These are phyloP conservation scores for Dynastes grantii DNA, from an alignment of 2,888 invertebrate genomes.

Conservation along the genomic window DNA sequence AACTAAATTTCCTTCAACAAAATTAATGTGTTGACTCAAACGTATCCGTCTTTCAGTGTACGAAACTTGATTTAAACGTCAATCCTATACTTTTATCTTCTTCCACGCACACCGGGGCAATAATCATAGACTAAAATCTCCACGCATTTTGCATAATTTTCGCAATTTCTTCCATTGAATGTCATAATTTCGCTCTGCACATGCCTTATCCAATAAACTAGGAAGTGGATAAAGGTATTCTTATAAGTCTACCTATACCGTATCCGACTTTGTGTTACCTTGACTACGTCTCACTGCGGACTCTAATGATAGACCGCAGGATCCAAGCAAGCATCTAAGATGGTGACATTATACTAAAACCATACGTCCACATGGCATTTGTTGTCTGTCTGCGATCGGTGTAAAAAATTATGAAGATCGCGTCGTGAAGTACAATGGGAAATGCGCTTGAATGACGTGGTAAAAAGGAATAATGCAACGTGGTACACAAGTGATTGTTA, in stretches of 20 bases:
- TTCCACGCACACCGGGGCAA: neutral
- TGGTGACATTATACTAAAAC: conserved; percentile 27
- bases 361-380: conserved; percentile 11
- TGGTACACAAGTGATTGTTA: conserved; percentile 12
- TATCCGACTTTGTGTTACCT: neutral
- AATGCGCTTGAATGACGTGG: neutral
- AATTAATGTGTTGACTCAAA: too few relatives aligned
- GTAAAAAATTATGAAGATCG: neutral
- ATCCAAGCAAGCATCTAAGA: neutral
- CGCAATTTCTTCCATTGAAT: neutral
- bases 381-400: neutral
- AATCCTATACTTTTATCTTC: neutral
- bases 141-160: neutral
- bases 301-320: conserved; percentile 15
- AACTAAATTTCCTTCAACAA: too few relatives aligned
- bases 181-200: neutral
- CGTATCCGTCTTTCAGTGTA: too few relatives aligned
- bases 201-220: neutral
- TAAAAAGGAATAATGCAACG: too few relatives aligned
- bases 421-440: conserved; percentile 6
- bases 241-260: neutral
- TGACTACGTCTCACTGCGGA: neutral
- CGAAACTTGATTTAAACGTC: too few relatives aligned
- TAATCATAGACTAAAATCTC: neutral
- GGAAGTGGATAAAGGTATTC: neutral